Percentiles rank a stretch among this genome's conserved stretches.
Evolutionary conservation across 2,888 invertebrate genomes (phyloP).

Genomic region (Hirtodrosophila cameraria): DNA sequence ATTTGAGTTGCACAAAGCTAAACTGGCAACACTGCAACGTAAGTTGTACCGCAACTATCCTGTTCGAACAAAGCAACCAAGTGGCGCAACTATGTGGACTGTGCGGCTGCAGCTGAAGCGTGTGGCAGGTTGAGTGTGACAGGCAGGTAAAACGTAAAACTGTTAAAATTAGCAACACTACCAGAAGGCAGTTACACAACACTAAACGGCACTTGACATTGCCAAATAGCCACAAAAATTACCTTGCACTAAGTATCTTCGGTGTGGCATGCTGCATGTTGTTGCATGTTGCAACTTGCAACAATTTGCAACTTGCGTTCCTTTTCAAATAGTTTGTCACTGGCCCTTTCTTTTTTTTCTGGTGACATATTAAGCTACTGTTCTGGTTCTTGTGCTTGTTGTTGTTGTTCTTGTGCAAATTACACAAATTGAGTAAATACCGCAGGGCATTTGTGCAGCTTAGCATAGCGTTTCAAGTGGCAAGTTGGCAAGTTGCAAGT

Average conservation of each 20-base stretch:
- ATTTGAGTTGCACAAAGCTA: too few species aligned
- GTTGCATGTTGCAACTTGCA: background rate
- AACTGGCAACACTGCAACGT: too few species aligned
- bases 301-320: too few species aligned
- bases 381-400: too few species aligned
- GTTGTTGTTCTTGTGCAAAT: constrained; percentile 43
- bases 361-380: too few species aligned
- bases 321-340: background rate
- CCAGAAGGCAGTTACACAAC: constrained; percentile 50
- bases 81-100: constrained; percentile 31
- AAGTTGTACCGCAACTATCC: constrained; percentile 44
- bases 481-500: constrained; percentile 10
- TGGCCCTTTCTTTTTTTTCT: background rate
- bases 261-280: too few species aligned
- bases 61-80: constrained; percentile 19
- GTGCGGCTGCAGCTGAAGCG: background rate
- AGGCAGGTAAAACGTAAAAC: constrained; percentile 39
- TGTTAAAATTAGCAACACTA: constrained; percentile 58
- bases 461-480: constrained; percentile 15
- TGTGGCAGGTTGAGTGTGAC: background rate
- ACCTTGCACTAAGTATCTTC: constrained; percentile 16
- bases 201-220: constrained; percentile 55
- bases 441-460: constrained; percentile 44
- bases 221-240: constrained; percentile 49
- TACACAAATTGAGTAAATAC: constrained; percentile 57